These are phyloP conservation scores for Caenorhabditis latens DNA, from an alignment of 1,140 invertebrate genomes.

Conservation along the genomic window DNA sequence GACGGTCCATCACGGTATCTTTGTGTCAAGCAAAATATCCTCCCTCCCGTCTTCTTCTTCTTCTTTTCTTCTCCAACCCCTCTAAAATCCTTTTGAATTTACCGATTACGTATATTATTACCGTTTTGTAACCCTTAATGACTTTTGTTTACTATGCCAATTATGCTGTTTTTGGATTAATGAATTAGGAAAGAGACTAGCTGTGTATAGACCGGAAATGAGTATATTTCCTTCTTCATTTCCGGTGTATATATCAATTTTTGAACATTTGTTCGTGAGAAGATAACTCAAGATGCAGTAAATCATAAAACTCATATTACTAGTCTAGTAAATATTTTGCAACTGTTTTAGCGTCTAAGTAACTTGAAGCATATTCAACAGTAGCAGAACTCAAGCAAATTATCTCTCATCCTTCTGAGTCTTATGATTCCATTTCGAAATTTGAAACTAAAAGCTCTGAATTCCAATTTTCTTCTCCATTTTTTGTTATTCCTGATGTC, in stretches of 20 bases:
- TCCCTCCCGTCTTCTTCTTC: neutral
- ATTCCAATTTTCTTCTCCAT: neutral
- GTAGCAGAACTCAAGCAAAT: too few species aligned
- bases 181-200: too few species aligned
- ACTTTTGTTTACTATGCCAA: neutral
- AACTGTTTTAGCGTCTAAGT: too few species aligned
- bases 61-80: neutral
- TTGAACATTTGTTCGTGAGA: too few species aligned
- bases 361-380: too few species aligned
- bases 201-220: conserved; percentile 17
- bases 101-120: conserved; percentile 55
- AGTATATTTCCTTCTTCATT: neutral
- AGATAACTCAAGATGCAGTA: too few species aligned
- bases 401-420: too few species aligned
- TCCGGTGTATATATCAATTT: neutral
- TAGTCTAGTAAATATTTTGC: too few species aligned
- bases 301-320: too few species aligned
- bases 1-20: conserved; percentile 47
- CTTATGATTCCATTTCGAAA: too few species aligned
- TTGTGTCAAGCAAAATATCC: conserved; percentile 51
- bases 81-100: conserved; percentile 46
- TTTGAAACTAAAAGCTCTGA: too few species aligned
- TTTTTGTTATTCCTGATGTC: neutral
- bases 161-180: neutral
- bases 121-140: neutral